Percentiles rank a stretch among this genome's conserved stretches.
Evolutionary conservation across 2,797 vertebrate genomes (phyloP).

Genomic region (Dromococcyx pavoninus): DNA sequence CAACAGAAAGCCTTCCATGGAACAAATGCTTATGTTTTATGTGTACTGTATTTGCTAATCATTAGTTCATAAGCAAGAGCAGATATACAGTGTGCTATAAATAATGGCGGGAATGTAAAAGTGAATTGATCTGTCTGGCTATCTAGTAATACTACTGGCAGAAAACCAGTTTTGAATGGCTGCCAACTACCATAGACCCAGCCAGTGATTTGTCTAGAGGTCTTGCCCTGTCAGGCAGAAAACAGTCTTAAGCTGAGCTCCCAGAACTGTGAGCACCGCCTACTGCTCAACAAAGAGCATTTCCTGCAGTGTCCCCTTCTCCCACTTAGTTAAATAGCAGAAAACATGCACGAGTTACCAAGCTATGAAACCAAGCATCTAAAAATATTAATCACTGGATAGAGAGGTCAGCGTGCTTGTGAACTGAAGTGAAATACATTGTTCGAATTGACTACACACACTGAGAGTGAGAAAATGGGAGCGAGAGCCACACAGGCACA

Average conservation of each 20-base stretch:
- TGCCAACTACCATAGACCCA: conserved; percentile 81
- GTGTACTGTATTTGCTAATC: conserved; percentile 86
- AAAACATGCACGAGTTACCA: conserved; percentile 66
- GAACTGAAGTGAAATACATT: conserved; percentile 65
- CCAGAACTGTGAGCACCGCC: conserved; percentile 65
- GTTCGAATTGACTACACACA: conserved; percentile 31
- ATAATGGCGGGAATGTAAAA: conserved; percentile 85
- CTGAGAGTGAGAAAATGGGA: conserved; percentile 10
- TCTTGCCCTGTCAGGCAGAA: conserved; percentile 84
- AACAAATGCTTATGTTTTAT: conserved; percentile 81
- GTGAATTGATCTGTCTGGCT: conserved; percentile 88
- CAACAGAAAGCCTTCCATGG: conserved; percentile 77
- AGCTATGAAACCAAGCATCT: conserved; percentile 67
- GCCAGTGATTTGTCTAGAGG: conserved; percentile 82
- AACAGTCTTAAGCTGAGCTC: conserved; percentile 79
- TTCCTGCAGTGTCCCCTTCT: conserved; percentile 59
- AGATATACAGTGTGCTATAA: conserved; percentile 85
- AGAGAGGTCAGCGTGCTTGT: conserved; percentile 53
- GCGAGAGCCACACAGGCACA: background rate
- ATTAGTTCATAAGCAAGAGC: conserved; percentile 84
- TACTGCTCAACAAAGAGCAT: conserved; percentile 34
- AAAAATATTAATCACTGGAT: conserved; percentile 62
- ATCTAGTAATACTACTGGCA: conserved; percentile 82
- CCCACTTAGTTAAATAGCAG: conserved; percentile 65
- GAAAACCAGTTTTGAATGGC: conserved; percentile 78